Evolutionary conservation across 2,888 invertebrate genomes (phyloP).

Genomic region (Vanessa cardui): DNA sequence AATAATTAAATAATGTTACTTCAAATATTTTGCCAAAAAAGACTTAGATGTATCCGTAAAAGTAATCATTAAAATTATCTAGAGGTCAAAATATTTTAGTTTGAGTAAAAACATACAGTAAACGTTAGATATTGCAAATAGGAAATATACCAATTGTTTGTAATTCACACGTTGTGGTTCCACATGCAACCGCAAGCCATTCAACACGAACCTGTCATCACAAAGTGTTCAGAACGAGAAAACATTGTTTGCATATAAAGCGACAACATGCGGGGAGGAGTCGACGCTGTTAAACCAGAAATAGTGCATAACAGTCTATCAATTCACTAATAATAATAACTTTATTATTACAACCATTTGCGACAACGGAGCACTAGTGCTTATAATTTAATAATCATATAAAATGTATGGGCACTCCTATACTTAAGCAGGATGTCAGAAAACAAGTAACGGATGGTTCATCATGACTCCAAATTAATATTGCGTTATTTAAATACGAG

Average conservation of each 20-base stretch:
- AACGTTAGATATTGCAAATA: slow-evolving; percentile 61
- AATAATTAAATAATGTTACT: slow-evolving; percentile 83
- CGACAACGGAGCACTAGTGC: slow-evolving; percentile 78
- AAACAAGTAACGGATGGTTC: slow-evolving; percentile 50
- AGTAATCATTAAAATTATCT: slow-evolving; percentile 77
- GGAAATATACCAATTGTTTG: slow-evolving; percentile 55
- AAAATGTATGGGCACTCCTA: slow-evolving; percentile 68
- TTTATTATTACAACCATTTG: slow-evolving; percentile 81
- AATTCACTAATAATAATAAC: slow-evolving; percentile 71
- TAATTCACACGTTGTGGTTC: slow-evolving; percentile 51
- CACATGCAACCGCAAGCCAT: slow-evolving; percentile 49
- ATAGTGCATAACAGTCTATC: slow-evolving; percentile 80
- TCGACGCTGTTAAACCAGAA: slow-evolving; percentile 62
- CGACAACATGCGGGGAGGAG: slow-evolving; percentile 52
- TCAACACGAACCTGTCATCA: slow-evolving; percentile 63
- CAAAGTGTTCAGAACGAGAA: slow-evolving; percentile 58
- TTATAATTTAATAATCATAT: slow-evolving; percentile 57
- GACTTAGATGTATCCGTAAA: slow-evolving; percentile 80
- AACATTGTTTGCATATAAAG: slow-evolving; percentile 50
- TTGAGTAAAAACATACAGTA: slow-evolving; percentile 67
- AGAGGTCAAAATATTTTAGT: slow-evolving; percentile 75
- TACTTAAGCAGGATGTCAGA: slow-evolving; percentile 62
- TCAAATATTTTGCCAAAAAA: slow-evolving; percentile 81
- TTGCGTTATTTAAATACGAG: slow-evolving; percentile 2
- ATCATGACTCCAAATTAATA: slow-evolving; percentile 6